Base-by-base conservation (phyloP, 92 coral and sea anemone genomes). In the Epizoanthus scotinus region DNA sequence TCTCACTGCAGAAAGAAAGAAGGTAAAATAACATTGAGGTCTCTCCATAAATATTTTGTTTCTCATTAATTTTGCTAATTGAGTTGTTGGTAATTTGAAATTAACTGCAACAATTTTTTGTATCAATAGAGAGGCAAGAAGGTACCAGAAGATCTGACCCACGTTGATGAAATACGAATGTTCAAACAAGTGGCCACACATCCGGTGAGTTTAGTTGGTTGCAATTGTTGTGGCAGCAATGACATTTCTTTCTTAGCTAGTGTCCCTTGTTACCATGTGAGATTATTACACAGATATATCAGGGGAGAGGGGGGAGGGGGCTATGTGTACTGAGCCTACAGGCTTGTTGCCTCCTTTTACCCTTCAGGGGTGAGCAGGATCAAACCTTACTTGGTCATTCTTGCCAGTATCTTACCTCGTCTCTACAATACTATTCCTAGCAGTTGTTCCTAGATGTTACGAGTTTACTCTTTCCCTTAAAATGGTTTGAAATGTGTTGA, bases 1-100 rank as follows among this genome's bases (percentile, higher is more conserved):
- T 10, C 98, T 96, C 18, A 96, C 99, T 54, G 99, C 99, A 14
- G 99, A 96, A 70, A 97, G 99, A 83, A 96, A 96, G 86, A 95
- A 93, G 98, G 99, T 95, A 73, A 24, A 31, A 31, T 0, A 1
- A 34, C 6, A 88, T 68, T 0, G 20, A 56, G 26, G 3, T 47
- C 12, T 47, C 15, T 47, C 2, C 52, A 47, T 47, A 2, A 44
- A 10, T 7, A 3, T 47, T 47, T 47, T 9, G 12, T 10, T 47
- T 12, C 14, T 24, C 21, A 26, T 63, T 31, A 65, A 6, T 31
- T 1, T 73, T 61, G 20, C 27, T 14, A 14, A 60, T 20, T 63
- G 22, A 65, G 22, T 12, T 73, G 10, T 2, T 58, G 25, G 5
- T 10, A 14, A 24, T 0, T 25, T 29, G 15, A 47, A 27, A 7